Evolutionary conservation across 2,113 vertebrate genomes (phyloP).

Genomic region (Nibea albiflora): DNA sequence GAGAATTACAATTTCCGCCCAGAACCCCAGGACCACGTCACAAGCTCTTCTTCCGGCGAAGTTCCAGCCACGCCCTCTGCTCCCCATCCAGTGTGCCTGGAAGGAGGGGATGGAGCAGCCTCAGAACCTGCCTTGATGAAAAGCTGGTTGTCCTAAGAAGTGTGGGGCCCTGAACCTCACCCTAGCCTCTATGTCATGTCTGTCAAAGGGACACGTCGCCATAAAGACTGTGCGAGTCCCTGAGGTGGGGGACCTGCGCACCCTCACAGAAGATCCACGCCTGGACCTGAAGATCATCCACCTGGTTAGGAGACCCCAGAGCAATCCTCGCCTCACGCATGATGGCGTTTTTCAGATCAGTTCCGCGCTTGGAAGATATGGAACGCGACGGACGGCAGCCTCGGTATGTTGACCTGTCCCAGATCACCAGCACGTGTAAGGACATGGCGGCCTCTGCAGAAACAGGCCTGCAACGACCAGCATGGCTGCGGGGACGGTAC

Average conservation of each 20-base stretch:
- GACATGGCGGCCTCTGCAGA: slow-evolving; percentile 83
- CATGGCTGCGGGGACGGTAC: slow-evolving; percentile 85
- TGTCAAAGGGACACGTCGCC: slow-evolving; percentile 74
- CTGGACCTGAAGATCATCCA: slow-evolving; percentile 86
- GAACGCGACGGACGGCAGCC: slow-evolving; percentile 85
- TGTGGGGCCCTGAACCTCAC: slow-evolving; percentile 85
- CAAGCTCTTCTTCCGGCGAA: slow-evolving; percentile 82
- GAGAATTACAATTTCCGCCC: slow-evolving; percentile 87
- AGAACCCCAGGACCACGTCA: slow-evolving; percentile 82
- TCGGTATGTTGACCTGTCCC: slow-evolving; percentile 81
- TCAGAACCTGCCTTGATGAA: slow-evolving; percentile 70
- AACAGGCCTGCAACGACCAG: slow-evolving; percentile 76
- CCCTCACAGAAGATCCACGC: slow-evolving; percentile 85
- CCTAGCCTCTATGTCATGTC: slow-evolving; percentile 80
- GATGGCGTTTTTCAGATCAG: slow-evolving; percentile 79
- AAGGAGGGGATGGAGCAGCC: slow-evolving; percentile 9
- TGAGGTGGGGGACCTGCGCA: slow-evolving; percentile 83
- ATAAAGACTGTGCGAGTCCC: slow-evolving; percentile 87
- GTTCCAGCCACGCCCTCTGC: slow-evolving; percentile 86
- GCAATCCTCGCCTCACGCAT: slow-evolving; percentile 87
- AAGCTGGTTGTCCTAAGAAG: slow-evolving; percentile 81
- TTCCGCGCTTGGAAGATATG: slow-evolving; percentile 87
- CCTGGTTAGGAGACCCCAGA: slow-evolving; percentile 87
- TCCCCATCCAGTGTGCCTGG: slow-evolving; percentile 82
- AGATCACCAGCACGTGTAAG: slow-evolving; percentile 83